A percentile compares a stretch with the other conserved stretches of the same genome.
Evolutionary conservation across 2,888 invertebrate species (phyloP).

Genomic region (Chymomyza procnemis): DNA sequence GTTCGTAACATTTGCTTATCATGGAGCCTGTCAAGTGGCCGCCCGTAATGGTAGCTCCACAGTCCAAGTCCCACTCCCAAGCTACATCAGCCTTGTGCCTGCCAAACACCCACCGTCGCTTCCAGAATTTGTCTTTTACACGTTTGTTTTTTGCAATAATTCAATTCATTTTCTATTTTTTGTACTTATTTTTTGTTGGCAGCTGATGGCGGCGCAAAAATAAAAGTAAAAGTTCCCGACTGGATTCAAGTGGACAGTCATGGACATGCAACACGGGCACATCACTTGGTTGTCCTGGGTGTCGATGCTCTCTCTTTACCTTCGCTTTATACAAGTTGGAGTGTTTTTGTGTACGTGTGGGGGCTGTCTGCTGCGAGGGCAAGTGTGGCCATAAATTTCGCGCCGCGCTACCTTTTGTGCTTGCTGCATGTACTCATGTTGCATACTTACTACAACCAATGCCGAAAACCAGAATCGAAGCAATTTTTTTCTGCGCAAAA

Average conservation of each 20-base stretch:
- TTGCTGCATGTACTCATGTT: constrained; percentile 40
- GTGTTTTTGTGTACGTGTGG: neutral
- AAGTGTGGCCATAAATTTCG: constrained; percentile 52
- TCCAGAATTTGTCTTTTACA: constrained; percentile 2
- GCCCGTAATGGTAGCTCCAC: neutral
- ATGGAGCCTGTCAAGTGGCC: constrained; percentile 67
- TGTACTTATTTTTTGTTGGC: constrained; percentile 53
- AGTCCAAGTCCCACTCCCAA: constrained; percentile 5
- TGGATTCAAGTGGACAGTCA: constrained; percentile 29
- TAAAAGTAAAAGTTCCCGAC: constrained; percentile 11
- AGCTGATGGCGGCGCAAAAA: constrained; percentile 26
- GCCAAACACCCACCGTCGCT: too few relatives aligned
- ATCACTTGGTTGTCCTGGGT: neutral
- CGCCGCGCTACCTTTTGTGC: constrained; percentile 42
- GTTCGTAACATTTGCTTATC: constrained; percentile 66
- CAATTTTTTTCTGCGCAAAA: too few relatives aligned
- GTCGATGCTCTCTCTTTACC: neutral
- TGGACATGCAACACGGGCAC: neutral
- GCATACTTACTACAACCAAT: neutral
- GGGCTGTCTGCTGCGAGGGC: constrained; percentile 7
- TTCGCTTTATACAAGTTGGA: too few relatives aligned
- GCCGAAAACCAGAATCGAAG: too few relatives aligned
- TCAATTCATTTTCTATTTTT: constrained; percentile 76
- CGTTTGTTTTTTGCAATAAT: constrained; percentile 71
- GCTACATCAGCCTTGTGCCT: too few relatives aligned